These are phyloP conservation scores for Keiferia lycopersicella DNA, from an alignment of 2,888 invertebrate genomes.

Conservation along the genomic window DNA sequence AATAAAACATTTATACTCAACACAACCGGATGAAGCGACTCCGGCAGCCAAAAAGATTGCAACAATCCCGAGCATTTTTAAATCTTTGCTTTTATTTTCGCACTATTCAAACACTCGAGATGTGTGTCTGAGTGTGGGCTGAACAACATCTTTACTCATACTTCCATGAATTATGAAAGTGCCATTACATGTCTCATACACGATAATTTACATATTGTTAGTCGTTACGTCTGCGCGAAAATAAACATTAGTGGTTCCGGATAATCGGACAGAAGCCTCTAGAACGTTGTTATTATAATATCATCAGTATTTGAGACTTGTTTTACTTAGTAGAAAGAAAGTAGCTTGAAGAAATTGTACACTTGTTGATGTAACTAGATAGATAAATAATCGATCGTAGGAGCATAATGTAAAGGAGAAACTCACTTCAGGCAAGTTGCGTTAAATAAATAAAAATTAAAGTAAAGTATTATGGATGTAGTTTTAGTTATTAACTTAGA, in stretches of 20 bases:
- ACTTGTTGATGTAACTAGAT: slow-evolving; percentile 7
- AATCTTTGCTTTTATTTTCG: slow-evolving; percentile 16
- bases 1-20: background rate
- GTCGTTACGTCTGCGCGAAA: slow-evolving; percentile 55
- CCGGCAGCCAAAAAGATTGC: slow-evolving; percentile 9
- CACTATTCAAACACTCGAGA: slow-evolving; percentile 8
- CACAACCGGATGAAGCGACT: slow-evolving; percentile 4
- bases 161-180: slow-evolving; percentile 42
- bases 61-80: background rate
- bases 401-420: background rate
- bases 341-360: background rate
- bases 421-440: background rate
- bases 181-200: slow-evolving; percentile 45
- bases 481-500: no score
- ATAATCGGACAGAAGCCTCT: slow-evolving; percentile 40
- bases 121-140: slow-evolving; percentile 16
- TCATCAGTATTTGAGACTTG: slow-evolving; percentile 40
- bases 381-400: background rate
- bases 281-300: slow-evolving; percentile 49
- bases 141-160: slow-evolving; percentile 28
- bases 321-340: background rate
- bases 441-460: background rate
- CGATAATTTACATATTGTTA: slow-evolving; percentile 46
- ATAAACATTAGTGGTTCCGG: slow-evolving; percentile 55
- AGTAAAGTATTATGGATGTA: no score